phyloP scores from a whole-genome alignment of 2,888 invertebrate species.

The Therioaphis trifolii region DNA sequence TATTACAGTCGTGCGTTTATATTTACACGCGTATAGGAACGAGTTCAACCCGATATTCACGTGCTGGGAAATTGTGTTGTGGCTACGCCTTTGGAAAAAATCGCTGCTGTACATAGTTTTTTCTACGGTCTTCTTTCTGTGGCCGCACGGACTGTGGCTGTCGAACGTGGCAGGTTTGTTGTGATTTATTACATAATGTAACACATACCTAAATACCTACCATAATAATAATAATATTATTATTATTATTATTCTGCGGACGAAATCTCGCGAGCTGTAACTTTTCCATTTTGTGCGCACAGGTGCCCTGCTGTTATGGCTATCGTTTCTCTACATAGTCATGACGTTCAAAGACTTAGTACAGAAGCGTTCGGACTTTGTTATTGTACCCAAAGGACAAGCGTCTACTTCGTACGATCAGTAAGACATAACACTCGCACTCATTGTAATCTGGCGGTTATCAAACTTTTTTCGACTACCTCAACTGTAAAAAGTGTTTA shows the following conservation, averaged over 20 bases:
- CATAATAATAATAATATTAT: no score
- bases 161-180: slow-evolving; percentile 70
- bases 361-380: slow-evolving; percentile 64
- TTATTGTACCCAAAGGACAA: slow-evolving; percentile 65
- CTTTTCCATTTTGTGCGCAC: background rate
- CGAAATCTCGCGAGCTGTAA: background rate
- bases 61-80: slow-evolving; percentile 69
- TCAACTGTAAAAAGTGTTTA: no score
- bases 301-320: slow-evolving; percentile 65
- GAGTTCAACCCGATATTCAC: slow-evolving; percentile 69
- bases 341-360: slow-evolving; percentile 65
- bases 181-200: no score
- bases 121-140: slow-evolving; percentile 69
- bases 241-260: background rate
- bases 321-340: slow-evolving; percentile 65
- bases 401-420: slow-evolving; percentile 63
- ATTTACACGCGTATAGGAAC: slow-evolving; percentile 68
- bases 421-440: slow-evolving; percentile 41
- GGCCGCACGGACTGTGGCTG: slow-evolving; percentile 70
- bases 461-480: no score
- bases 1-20: no score
- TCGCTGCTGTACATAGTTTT: slow-evolving; percentile 69
- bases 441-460: no score
- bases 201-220: no score
- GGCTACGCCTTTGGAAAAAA: slow-evolving; percentile 70